phyloP scores from a whole-genome alignment of 2,113 vertebrate species.

The Atherinomorus stipes region DNA sequence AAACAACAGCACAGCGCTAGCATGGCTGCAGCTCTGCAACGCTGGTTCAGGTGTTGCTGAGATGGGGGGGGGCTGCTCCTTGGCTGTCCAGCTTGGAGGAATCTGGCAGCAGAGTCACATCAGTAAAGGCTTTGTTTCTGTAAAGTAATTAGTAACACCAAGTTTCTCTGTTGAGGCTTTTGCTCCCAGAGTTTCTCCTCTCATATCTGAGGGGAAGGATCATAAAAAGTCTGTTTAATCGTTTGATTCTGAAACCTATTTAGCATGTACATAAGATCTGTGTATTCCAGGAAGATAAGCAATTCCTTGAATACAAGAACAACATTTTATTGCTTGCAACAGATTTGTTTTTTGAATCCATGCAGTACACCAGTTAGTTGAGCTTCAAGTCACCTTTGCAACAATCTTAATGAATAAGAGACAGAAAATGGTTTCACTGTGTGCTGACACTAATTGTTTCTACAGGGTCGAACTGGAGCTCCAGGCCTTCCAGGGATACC shows the following conservation, averaged over 20 bases:
- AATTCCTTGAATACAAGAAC: too few relatives aligned
- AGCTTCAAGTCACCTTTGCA: too few relatives aligned
- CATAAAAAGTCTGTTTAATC: neutral
- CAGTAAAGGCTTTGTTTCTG: conserved; percentile 8
- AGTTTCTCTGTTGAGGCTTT: neutral
- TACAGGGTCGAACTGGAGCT: conserved; percentile 90
- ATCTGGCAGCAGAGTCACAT: conserved; percentile 10
- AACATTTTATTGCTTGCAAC: too few relatives aligned
- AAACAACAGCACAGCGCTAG: conserved; percentile 48
- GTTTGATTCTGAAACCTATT: neutral
- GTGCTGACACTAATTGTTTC: conserved; percentile 4
- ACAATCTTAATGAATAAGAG: too few relatives aligned
- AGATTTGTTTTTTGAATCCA: too few relatives aligned
- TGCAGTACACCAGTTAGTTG: too few relatives aligned
- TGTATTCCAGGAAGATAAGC: too few relatives aligned
- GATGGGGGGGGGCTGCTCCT: conserved; percentile 36
- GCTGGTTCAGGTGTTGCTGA: conserved; percentile 17
- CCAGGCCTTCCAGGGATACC: conserved; percentile 91
- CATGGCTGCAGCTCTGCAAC: conserved; percentile 33
- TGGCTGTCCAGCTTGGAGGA: conserved; percentile 4
- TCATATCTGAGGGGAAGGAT: conserved; percentile 3
- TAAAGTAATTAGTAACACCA: conserved; percentile 34
- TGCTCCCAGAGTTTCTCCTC: conserved; percentile 7
- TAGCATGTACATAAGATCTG: neutral
- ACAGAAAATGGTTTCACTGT: neutral